phyloP scores from a whole-genome alignment of 2,797 vertebrate species.

The Tragopan temminckii region DNA sequence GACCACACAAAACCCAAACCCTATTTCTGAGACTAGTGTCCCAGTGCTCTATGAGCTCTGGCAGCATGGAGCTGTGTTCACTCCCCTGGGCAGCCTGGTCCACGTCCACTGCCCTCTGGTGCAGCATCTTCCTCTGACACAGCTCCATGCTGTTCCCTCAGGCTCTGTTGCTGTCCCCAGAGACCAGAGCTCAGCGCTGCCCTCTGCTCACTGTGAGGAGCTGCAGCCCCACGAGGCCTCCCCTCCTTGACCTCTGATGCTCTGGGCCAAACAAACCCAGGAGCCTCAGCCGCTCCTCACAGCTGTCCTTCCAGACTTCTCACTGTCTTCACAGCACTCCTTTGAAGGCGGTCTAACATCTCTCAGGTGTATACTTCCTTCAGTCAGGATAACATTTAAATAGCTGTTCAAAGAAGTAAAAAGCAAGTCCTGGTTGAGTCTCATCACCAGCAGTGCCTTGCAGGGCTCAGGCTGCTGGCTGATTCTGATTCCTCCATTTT shows the following conservation, averaged over 20 bases:
- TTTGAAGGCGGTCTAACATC: neutral
- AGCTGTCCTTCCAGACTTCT: no score
- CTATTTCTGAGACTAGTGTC: neutral
- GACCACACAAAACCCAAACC: neutral
- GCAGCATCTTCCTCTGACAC: neutral
- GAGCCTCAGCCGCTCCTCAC: no score
- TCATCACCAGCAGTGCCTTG: neutral
- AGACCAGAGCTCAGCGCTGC: no score
- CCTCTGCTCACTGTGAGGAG: no score
- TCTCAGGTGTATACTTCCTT: neutral
- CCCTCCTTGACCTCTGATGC: no score
- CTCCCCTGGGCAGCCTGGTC: neutral
- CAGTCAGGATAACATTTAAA: neutral
- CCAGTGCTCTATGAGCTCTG: neutral
- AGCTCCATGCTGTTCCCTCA: no score
- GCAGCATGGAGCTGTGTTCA: neutral
- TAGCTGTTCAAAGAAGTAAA: neutral
- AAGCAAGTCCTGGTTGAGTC: neutral
- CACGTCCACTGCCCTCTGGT: neutral
- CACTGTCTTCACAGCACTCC: no score
- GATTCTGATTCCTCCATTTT: neutral
- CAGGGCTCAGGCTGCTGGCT: neutral
- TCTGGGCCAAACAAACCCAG: no score
- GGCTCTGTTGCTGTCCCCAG: no score
- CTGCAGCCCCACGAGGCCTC: no score